Percentiles rank a stretch among this genome's conserved stretches.
Evolutionary conservation across 2,888 invertebrate genomes (phyloP).

Genomic region (Drosophila stalkeri): DNA sequence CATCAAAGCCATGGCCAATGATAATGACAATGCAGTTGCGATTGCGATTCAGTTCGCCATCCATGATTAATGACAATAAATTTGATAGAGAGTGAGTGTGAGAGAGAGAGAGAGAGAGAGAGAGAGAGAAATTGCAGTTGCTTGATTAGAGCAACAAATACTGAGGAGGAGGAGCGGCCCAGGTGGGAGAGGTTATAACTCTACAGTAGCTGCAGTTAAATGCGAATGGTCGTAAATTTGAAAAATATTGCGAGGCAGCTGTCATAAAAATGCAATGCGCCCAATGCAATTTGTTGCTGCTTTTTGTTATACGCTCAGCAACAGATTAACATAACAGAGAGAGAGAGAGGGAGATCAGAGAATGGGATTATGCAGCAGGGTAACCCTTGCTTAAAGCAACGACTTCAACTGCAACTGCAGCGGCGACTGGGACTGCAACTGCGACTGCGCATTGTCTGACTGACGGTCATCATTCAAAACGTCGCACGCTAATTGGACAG

Average conservation of each 20-base stretch:
- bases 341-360: background rate
- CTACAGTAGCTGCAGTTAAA: conserved; percentile 38
- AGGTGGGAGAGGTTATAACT: background rate
- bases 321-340: conserved; percentile 59
- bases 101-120: conserved; percentile 12
- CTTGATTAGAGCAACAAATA: conserved; percentile 66
- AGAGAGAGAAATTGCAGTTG: conserved; percentile 39
- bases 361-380: background rate
- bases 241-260: conserved; percentile 69
- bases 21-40: conserved; percentile 73
- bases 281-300: conserved; percentile 69
- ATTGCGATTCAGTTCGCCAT: conserved; percentile 31
- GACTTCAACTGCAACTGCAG: conserved; percentile 46
- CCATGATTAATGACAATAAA: conserved; percentile 80
- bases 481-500: conserved; percentile 79
- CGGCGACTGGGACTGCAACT: conserved; percentile 6
- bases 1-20: conserved; percentile 66
- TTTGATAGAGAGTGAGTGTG: conserved; percentile 47
- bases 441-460: conserved; percentile 77
- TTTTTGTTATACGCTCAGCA: conserved; percentile 30
- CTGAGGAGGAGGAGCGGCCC: background rate
- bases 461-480: conserved; percentile 76
- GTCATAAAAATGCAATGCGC: conserved; percentile 75
- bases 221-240: conserved; percentile 68
- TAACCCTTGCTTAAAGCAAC: conserved; percentile 22